These are phyloP conservation scores for Sepioteuthis lessoniana DNA, from an alignment of 2,888 invertebrate species.

Conservation along the genomic window DNA sequence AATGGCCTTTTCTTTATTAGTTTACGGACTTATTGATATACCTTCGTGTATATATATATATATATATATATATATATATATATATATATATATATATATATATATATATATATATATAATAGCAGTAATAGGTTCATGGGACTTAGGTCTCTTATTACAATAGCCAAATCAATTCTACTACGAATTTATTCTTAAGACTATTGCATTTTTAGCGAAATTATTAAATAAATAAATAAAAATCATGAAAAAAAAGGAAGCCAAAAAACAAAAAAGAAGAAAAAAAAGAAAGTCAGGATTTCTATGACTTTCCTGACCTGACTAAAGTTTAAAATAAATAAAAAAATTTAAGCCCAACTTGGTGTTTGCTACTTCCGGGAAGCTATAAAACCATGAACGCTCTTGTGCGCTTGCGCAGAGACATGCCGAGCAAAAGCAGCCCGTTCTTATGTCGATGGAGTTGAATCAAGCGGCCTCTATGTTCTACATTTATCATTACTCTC, in stretches of 20 bases:
- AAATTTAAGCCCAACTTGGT: not conserved
- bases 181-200: no score
- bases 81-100: not conserved
- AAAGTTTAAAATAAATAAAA: no score
- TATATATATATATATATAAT: slow-evolving; percentile 47
- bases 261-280: not conserved
- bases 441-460: not conserved
- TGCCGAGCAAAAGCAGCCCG: not conserved
- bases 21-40: not conserved
- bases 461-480: not conserved
- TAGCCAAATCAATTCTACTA: not conserved
- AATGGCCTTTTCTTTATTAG: not conserved
- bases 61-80: not conserved
- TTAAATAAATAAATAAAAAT: not conserved
- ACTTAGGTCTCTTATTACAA: not conserved
- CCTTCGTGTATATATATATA: not conserved
- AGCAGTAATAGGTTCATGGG: not conserved
- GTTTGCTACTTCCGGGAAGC: not conserved
- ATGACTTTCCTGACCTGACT: slow-evolving; percentile 7
- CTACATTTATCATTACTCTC: not conserved
- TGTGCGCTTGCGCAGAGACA: not conserved
- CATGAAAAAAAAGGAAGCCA: not conserved
- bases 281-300: not conserved
- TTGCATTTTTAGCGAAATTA: not conserved
- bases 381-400: not conserved